These are phyloP conservation scores for Eupithecia subfuscata DNA, from an alignment of 2,888 invertebrate species.

Conservation along the genomic window DNA sequence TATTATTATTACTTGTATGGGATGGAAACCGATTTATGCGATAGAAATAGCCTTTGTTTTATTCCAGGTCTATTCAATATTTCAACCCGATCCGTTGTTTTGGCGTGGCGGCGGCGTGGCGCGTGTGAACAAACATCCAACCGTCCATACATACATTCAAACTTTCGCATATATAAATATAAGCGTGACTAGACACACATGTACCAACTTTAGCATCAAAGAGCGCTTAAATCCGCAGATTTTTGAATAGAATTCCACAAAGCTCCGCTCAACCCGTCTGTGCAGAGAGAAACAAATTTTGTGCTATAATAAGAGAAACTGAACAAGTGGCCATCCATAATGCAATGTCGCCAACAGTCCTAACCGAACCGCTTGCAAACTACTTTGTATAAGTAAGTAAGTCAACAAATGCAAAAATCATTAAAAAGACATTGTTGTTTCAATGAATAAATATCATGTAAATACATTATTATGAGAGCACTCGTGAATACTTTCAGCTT, in stretches of 20 bases:
- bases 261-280: slow-evolving; percentile 40
- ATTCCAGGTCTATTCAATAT: neutral
- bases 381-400: slow-evolving; percentile 81
- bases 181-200: neutral
- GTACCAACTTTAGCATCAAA: neutral
- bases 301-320: slow-evolving; percentile 71
- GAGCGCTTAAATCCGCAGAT: slow-evolving; percentile 5
- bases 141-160: neutral
- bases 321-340: slow-evolving; percentile 69
- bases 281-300: slow-evolving; percentile 53
- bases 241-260: slow-evolving; percentile 43
- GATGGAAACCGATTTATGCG: neutral
- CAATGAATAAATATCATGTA: slow-evolving; percentile 79
- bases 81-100: neutral
- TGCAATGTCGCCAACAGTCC: slow-evolving; percentile 68
- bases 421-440: slow-evolving; percentile 80
- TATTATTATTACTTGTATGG: neutral
- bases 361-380: slow-evolving; percentile 71
- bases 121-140: neutral
- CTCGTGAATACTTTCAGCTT: slow-evolving; percentile 40
- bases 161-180: neutral
- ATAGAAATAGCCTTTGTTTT: neutral
- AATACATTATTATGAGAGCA: slow-evolving; percentile 68
- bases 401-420: slow-evolving; percentile 80
- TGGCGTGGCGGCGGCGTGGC: neutral